Evolutionary conservation across 2,888 invertebrate genomes (phyloP).

Genomic region (Drosophila neonasuta): DNA sequence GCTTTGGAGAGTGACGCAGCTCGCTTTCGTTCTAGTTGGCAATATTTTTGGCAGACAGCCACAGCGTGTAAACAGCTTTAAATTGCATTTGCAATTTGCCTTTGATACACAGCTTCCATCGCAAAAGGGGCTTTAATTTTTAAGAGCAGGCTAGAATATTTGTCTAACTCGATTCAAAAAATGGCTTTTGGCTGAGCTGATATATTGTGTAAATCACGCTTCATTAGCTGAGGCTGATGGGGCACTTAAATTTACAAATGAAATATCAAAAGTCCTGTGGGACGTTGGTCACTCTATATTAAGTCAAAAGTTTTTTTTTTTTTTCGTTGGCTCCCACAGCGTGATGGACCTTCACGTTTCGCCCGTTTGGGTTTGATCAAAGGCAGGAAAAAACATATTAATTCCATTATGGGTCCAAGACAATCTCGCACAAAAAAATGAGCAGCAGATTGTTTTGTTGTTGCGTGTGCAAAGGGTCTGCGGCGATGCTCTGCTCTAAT

Average conservation of each 20-base stretch:
- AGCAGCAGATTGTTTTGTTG: constrained; percentile 24
- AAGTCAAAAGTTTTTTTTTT: constrained; percentile 26
- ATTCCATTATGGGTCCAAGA: constrained; percentile 66
- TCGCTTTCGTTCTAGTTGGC: constrained; percentile 1
- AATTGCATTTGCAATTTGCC: constrained; percentile 21
- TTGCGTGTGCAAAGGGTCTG: constrained; percentile 22
- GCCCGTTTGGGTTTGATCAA: constrained; percentile 61
- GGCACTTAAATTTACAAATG: constrained; percentile 46
- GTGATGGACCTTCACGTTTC: constrained; percentile 3
- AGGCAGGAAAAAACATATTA: constrained; percentile 65
- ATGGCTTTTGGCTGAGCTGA: neutral
- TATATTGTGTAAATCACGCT: constrained; percentile 20
- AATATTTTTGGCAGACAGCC: neutral
- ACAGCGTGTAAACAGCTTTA: constrained; percentile 21
- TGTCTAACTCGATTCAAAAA: constrained; percentile 10
- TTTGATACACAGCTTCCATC: neutral
- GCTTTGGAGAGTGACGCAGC: constrained; percentile 2
- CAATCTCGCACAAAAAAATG: constrained; percentile 49
- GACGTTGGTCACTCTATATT: constrained; percentile 33
- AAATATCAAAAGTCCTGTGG: constrained; percentile 48
- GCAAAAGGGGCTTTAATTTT: neutral
- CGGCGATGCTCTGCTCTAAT: constrained; percentile 43
- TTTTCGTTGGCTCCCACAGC: constrained; percentile 2
- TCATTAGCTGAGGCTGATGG: constrained; percentile 18
- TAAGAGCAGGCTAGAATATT: neutral